Percentiles rank a stretch among this genome's conserved stretches.
These are phyloP conservation scores for Orius insidiosus DNA, from an alignment of 1,140 invertebrate species.

Conservation along the genomic window DNA sequence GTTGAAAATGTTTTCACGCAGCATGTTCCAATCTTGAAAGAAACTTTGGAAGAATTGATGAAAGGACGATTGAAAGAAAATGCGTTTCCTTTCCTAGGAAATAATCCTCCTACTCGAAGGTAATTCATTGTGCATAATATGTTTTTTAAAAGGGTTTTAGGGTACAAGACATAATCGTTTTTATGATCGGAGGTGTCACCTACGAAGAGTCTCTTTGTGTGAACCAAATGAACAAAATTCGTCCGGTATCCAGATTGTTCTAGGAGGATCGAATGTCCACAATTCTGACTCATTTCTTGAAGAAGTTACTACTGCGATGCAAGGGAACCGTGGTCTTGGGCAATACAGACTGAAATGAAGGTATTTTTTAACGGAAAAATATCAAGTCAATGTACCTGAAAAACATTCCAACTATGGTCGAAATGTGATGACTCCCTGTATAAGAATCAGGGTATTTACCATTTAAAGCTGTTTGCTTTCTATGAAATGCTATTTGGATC, in stretches of 20 bases:
- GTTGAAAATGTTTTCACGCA: conserved; percentile 97
- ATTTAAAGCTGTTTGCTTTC: too few relatives aligned
- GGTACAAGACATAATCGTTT: conserved; percentile 79
- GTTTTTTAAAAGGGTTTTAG: conserved; percentile 32
- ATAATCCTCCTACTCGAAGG: conserved; percentile 16
- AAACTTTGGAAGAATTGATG: conserved; percentile 73
- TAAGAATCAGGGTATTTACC: too few relatives aligned
- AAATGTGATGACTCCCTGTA: too few relatives aligned
- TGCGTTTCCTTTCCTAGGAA: conserved; percentile 55
- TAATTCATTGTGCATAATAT: conserved; percentile 10
- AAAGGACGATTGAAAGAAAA: conserved; percentile 72
- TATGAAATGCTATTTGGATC: too few relatives aligned
- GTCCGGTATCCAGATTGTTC: conserved; percentile 56
- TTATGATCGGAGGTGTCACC: conserved; percentile 90
- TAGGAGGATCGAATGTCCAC: conserved; percentile 82
- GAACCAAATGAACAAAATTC: conserved; percentile 58
- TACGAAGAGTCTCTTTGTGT: conserved; percentile 88
- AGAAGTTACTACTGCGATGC: conserved; percentile 40
- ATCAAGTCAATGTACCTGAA: too few relatives aligned
- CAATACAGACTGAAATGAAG: too few relatives aligned
- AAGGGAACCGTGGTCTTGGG: conserved; percentile 8
- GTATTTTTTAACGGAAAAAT: too few relatives aligned
- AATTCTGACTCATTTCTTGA: conserved; percentile 68
- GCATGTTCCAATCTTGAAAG: conserved; percentile 71
- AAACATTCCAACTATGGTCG: too few relatives aligned